Evolutionary conservation across 2,797 vertebrate species (phyloP).

Genomic region (Eulemur albifrons): DNA sequence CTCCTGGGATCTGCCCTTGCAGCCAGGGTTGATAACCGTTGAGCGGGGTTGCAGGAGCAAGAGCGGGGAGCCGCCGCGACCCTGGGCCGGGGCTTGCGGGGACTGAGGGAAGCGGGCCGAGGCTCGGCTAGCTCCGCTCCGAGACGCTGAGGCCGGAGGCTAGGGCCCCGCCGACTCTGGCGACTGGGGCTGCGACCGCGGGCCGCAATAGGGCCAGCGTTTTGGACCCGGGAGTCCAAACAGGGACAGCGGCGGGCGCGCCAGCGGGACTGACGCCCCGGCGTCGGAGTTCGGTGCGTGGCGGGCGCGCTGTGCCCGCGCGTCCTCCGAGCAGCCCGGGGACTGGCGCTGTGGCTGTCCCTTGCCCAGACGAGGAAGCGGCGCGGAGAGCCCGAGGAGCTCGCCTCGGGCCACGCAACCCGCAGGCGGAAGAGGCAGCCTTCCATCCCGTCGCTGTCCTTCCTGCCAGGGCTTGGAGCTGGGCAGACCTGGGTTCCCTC

Average conservation of each 20-base stretch:
- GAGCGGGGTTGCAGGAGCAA: background rate
- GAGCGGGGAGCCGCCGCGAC: rapidly evolving
- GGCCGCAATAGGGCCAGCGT: rapidly evolving
- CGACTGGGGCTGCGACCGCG: rapidly evolving
- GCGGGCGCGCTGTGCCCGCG: background rate
- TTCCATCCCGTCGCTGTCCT: rapidly evolving
- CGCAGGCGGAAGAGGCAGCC: background rate
- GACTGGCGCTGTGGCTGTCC: background rate
- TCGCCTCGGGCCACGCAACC: background rate
- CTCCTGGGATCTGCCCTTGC: background rate
- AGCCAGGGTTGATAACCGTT: background rate
- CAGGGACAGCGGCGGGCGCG: background rate
- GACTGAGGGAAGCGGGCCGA: rapidly evolving
- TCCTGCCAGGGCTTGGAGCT: background rate
- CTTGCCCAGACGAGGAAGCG: background rate
- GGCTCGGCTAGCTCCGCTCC: rapidly evolving
- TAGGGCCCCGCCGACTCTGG: background rate
- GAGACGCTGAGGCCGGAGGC: background rate
- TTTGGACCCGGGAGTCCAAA: background rate
- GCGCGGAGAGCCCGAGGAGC: background rate
- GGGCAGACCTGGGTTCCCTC: too few relatives aligned
- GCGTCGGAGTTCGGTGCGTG: too few relatives aligned
- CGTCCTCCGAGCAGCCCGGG: rapidly evolving
- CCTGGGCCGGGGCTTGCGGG: too few relatives aligned
- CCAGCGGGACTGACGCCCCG: rapidly evolving